Evolutionary conservation across 2,797 vertebrate genomes (phyloP), one percentile per base, ranked within the genome.

Genomic region (Serranus cabrilla): DNA sequence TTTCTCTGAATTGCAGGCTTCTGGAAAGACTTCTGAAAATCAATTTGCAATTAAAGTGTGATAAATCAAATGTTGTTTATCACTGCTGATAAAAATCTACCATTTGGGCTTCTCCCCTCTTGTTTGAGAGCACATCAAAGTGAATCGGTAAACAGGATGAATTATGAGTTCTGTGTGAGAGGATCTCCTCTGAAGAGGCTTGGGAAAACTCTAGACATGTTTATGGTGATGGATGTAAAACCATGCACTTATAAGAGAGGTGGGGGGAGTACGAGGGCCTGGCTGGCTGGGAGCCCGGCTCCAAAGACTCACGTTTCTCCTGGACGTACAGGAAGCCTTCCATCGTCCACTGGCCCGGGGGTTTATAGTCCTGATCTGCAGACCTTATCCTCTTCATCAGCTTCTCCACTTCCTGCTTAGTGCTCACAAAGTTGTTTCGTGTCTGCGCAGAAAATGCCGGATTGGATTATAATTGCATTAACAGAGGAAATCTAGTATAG

Each of bases 351-450:
- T 96, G 98, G 86, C 98, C 97, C 0, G 97, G 97, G 0, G 97
- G 96, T 74, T 97, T 95, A 84, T 98, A 99, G 86, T 99, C 98
- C 75, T 97, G 97, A 90, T 96, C 97, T 70, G 97, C 98, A 5
- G 97, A 96, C 72, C 96, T 96, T 95, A 99, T 99, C 91, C 98
- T 96, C 66, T 95, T 96, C 98, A 99, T 99, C 84, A 99, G 91
- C 81, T 97, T 96, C 87, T 99, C 98, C 77, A 99, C 97, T 93
- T 99, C 98, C 93, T 99, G 97, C 61, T 98, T 97, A 0, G 98
- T 99, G 93, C 98, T 99, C 92, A 98, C 96, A 89, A 99, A 99
- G 91, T 99, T 99, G 95, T 99, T 99, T 59, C 98, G 94, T 7
- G 98, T 98, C 98, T 99, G 91, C 1, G 47, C 43, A 61, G 39